Conservation (phyloP, 1,140 invertebrate genomes). For the Pomacea maculata region DNA sequence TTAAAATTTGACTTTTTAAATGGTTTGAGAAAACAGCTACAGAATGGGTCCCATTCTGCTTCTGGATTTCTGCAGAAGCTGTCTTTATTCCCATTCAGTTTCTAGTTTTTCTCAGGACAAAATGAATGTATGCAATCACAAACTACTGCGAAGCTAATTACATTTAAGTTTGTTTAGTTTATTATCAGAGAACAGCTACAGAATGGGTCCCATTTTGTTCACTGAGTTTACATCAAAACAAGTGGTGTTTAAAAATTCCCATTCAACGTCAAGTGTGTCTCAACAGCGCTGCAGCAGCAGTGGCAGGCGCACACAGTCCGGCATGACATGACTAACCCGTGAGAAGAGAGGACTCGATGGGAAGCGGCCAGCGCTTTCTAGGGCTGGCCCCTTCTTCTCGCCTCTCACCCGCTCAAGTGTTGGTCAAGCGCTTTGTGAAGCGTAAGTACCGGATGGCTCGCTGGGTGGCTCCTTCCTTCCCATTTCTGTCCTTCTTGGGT, state of each 20-base stretch:
- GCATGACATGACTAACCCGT: constrained; percentile 20
- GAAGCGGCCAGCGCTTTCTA: constrained; percentile 20
- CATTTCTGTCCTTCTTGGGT: constrained; percentile 16
- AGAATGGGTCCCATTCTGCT: too few species aligned
- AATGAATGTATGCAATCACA: too few species aligned
- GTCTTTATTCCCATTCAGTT: too few species aligned
- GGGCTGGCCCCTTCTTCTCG: constrained; percentile 27
- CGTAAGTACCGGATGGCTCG: constrained; percentile 24
- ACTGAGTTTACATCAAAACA: too few species aligned
- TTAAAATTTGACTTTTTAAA: too few species aligned
- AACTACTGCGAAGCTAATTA: too few species aligned
- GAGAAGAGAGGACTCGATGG: constrained; percentile 22
- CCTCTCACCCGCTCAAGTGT: constrained; percentile 16
- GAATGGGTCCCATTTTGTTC: too few species aligned
- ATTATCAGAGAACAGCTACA: too few species aligned
- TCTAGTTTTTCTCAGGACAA: too few species aligned
- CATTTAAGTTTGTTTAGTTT: too few species aligned
- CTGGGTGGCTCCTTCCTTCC: constrained; percentile 8
- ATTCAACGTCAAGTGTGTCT: constrained; percentile 10
- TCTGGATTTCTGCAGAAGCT: too few species aligned
- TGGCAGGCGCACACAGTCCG: constrained; percentile 16
- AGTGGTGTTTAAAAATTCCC: not conserved
- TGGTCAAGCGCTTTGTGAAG: constrained; percentile 16
- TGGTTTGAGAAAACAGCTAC: too few species aligned
- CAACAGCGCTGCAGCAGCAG: constrained; percentile 16